A percentile compares a stretch with the other conserved stretches of the same genome.
These are phyloP conservation scores for Mirounga angustirostris DNA, from an alignment of 2,113 vertebrate genomes.

Conservation along the genomic window DNA sequence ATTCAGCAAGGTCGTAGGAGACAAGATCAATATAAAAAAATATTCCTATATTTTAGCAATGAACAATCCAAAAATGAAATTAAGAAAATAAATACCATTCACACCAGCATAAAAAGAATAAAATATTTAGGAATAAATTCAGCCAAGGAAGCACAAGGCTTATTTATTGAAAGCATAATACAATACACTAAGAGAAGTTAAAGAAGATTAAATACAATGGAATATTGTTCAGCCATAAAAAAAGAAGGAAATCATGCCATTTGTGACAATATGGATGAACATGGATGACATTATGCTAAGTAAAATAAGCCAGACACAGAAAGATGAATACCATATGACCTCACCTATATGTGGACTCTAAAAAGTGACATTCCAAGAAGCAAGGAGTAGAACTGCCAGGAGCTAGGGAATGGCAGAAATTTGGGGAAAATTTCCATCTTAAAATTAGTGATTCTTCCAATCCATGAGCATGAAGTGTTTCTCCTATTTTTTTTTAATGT, in stretches of 20 bases:
- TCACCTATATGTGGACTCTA: not conserved
- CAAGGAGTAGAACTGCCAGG: not conserved
- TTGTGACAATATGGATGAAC: not conserved
- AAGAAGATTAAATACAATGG: not conserved
- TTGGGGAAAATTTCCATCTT: not conserved
- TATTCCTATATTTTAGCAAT: not conserved
- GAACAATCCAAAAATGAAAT: not conserved
- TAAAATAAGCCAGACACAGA: constrained; percentile 3
- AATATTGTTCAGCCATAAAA: not conserved
- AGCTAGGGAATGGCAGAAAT: not conserved
- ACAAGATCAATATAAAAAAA: not conserved
- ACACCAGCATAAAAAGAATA: not conserved
- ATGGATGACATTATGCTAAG: not conserved
- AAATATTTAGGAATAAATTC: not conserved
- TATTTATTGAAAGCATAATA: not conserved
- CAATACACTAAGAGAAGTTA: not conserved
- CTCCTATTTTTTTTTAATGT: not conserved
- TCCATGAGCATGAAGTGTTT: not conserved
- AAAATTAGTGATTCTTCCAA: not conserved
- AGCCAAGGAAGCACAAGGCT: not conserved
- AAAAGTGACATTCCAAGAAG: not conserved
- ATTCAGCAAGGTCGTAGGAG: not conserved
- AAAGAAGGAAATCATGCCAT: not conserved
- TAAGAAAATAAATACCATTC: not conserved
- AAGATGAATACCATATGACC: not conserved